Conservation (phyloP, 1,140 invertebrate genomes). For the Andrena cerasifolii region DNA sequence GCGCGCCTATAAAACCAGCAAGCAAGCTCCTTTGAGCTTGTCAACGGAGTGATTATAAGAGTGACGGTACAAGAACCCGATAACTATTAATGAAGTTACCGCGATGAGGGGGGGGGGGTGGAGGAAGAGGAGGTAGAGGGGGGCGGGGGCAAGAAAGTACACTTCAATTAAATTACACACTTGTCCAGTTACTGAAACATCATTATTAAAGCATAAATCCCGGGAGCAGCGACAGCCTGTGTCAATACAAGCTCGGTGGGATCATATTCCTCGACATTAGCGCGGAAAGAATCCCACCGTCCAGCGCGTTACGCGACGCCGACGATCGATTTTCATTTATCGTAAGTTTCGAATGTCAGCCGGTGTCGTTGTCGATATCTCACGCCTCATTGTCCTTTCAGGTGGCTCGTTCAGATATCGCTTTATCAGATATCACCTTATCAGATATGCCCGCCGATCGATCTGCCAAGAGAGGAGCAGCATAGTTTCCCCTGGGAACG, state of each 20-base stretch:
- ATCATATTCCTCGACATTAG: too few species aligned
- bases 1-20: constrained; percentile 9
- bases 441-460: constrained; percentile 20
- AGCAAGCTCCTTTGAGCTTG: constrained; percentile 53
- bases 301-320: not conserved
- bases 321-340: not conserved
- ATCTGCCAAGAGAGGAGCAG: not conserved
- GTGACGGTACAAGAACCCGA: constrained; percentile 30
- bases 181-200: not conserved
- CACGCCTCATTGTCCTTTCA: constrained; percentile 11
- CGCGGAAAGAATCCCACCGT: not conserved
- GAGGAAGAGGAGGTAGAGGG: too few species aligned
- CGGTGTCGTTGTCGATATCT: not conserved
- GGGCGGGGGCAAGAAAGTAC: not conserved
- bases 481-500: not conserved
- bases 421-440: constrained; percentile 21
- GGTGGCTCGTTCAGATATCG: not conserved
- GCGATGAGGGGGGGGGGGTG: too few species aligned
- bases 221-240: too few species aligned
- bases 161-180: constrained; percentile 40
- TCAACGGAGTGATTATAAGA: constrained; percentile 47
- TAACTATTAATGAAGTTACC: constrained; percentile 35
- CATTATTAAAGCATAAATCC: not conserved
- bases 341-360: not conserved
- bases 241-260: too few species aligned